Conservation (phyloP, 2,797 vertebrate species). For the Anguilla obscura region DNA sequence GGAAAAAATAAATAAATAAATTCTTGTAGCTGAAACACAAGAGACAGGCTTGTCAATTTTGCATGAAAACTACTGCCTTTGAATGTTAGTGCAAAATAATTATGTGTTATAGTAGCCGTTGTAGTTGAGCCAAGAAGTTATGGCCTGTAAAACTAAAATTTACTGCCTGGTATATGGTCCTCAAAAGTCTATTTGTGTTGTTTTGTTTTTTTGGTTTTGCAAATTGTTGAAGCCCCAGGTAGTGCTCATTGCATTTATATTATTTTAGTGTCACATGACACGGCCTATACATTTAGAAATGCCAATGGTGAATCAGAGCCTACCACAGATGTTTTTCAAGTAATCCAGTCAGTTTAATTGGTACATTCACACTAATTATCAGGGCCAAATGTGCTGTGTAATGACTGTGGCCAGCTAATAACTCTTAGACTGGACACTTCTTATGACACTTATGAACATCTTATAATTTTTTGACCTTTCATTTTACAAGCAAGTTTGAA, state of each 20-base stretch:
- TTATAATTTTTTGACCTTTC: neutral
- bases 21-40: neutral
- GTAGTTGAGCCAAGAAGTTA: neutral
- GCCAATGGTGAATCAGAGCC: neutral
- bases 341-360: conserved; percentile 10
- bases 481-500: neutral
- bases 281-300: neutral
- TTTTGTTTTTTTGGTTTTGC: neutral
- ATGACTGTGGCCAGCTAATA: neutral
- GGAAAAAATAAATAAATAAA: no score
- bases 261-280: neutral
- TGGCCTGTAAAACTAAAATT: neutral
- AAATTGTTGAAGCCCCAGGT: neutral
- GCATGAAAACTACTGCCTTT: neutral
- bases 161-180: neutral
- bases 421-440: neutral
- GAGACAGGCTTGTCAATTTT: neutral
- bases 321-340: neutral
- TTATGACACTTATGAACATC: neutral
- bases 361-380: conserved; percentile 1
- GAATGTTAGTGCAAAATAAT: neutral
- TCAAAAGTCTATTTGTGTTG: neutral
- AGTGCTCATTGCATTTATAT: neutral
- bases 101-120: neutral
- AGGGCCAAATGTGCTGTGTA: neutral